A percentile compares a stretch with the other conserved stretches of the same genome.
Evolutionary conservation across 2,888 invertebrate genomes (phyloP).

Genomic region (Drosophila fungiperda): DNA sequence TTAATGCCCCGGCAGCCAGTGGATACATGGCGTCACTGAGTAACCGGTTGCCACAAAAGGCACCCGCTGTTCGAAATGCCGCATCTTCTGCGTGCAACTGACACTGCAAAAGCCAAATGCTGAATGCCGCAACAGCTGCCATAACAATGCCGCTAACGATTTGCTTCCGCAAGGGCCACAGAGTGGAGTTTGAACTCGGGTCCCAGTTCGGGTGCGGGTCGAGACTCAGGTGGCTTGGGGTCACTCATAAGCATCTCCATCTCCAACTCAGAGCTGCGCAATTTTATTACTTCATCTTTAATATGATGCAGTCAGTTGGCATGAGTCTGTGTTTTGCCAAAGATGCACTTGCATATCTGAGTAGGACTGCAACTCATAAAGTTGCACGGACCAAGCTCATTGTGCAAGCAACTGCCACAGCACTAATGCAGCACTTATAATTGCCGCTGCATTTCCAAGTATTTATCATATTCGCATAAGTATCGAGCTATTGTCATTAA

Average conservation of each 20-base stretch:
- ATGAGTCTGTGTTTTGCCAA: conserved; percentile 39
- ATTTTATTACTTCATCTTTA: conserved; percentile 59
- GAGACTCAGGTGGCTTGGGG: conserved; percentile 11
- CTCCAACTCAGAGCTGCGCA: conserved; percentile 10
- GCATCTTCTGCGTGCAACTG: conserved; percentile 33
- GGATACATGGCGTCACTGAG: conserved; percentile 11
- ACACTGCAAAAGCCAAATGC: conserved; percentile 18
- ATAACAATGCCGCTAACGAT: conserved; percentile 31
- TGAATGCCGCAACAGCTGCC: conserved; percentile 15
- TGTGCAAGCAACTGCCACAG: conserved; percentile 29
- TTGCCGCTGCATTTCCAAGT: background rate
- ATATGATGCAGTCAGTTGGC: conserved; percentile 22
- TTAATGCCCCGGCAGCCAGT: conserved; percentile 8
- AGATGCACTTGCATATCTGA: conserved; percentile 32
- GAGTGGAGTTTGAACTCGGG: background rate
- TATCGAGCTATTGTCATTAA: background rate
- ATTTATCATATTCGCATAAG: background rate
- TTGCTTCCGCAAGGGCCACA: conserved; percentile 37
- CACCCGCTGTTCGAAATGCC: conserved; percentile 6
- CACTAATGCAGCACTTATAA: conserved; percentile 1
- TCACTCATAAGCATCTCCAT: conserved; percentile 1
- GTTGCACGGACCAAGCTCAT: conserved; percentile 21
- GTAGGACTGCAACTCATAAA: conserved; percentile 4
- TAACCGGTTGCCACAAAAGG: conserved; percentile 3
- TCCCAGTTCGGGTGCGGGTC: background rate